Base-by-base conservation (phyloP, 2,888 invertebrate species). In the Nymphalis polychloros region DNA sequence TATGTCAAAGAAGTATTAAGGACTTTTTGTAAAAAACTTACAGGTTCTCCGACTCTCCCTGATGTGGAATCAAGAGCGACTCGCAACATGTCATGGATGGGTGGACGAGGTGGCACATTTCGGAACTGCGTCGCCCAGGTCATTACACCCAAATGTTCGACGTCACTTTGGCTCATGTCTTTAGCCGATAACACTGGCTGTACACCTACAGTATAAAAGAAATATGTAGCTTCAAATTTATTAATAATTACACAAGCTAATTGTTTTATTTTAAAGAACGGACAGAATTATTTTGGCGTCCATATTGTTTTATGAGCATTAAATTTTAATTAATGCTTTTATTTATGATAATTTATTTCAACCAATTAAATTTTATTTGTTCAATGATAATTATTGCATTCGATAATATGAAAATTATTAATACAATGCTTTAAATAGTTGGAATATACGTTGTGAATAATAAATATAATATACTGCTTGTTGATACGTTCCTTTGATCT, bases 141-240 rank as follows among this genome's bases (percentile, higher is more conserved):
- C 99, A 99, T 99, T 68, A 99, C 97, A 13, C 98, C 99, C 75
- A 99, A 93, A 92, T 99, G 98, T 83, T 99, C 99, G 8, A 98
- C 97, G 83, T 98, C 97, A 50, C 96, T 96, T 84, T 98, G 98
- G 49, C 97, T 96, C 96, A 99, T 97, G 82, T 99, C 98, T 84
- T 96, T 97, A 17, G 99, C 96, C 76, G 97, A 95, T 69, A 99
- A 90, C 53, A 99, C 95, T 4, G 98, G 97, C 79, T 98, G 96
- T 1, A 99, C 96, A 53, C 97, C 97, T 87, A 76, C 5, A 77
- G 52, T 19, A 20, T 2, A 7, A 48, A 35, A 4, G 7, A 57
- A 17, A 16, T 20, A 49, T n/a, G 6, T 6, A 6, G 41, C 4
- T 41, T 41, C 10, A 13, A 41, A 13, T 2, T 41, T 41, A 13